Conservation (phyloP, 2,113 vertebrate genomes). For the Microtus oregoni region DNA sequence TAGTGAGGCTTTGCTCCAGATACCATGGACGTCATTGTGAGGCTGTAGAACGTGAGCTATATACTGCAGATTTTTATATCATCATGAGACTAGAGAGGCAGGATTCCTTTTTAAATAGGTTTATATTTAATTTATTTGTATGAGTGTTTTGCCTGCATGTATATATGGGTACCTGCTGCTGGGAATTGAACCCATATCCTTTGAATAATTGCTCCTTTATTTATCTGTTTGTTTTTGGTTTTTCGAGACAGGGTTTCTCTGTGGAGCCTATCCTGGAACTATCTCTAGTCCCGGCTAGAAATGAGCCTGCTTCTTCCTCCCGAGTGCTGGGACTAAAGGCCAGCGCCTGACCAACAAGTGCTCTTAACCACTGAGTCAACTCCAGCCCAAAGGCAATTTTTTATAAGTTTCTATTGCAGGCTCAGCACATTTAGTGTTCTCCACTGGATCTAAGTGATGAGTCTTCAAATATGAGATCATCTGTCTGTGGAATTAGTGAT, state of each 20-base stretch:
- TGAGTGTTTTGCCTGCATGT: not conserved
- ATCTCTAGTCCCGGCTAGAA: too few species aligned
- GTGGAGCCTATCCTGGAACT: too few species aligned
- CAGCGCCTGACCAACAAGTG: not conserved
- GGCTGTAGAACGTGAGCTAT: not conserved
- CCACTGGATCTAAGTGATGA: not conserved
- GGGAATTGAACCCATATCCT: not conserved
- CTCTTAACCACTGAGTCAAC: not conserved
- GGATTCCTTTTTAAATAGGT: not conserved
- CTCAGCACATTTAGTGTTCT: not conserved
- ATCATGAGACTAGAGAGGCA: not conserved
- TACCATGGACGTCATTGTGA: not conserved
- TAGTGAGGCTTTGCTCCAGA: conserved; percentile 35
- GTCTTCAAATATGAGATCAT: not conserved
- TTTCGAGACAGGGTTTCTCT: too few species aligned
- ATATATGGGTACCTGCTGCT: not conserved
- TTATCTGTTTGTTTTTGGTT: too few species aligned
- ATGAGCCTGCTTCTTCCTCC: too few species aligned
- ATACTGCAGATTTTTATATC: not conserved
- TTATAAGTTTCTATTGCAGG: not conserved
- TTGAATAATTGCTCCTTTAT: not conserved
- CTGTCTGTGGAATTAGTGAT: conserved; percentile 42
- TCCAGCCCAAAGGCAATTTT: not conserved
- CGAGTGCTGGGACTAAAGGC: too few species aligned
- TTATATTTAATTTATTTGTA: not conserved